Base-by-base conservation (phyloP, 2,888 invertebrate genomes). In the Agonopterix subpropinquella region DNA sequence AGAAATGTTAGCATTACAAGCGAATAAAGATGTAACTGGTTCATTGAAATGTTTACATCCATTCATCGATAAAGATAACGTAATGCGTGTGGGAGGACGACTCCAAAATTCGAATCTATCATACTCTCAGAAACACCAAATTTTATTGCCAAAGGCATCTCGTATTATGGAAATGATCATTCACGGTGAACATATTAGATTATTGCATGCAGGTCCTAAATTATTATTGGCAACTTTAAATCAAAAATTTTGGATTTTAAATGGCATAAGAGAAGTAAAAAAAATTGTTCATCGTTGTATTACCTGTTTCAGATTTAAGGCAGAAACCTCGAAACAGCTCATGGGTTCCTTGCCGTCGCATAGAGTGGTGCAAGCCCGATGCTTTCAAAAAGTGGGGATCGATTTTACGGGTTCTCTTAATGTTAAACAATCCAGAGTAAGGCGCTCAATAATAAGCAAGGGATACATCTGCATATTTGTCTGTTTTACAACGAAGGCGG, bases 191-290 rank as follows among this genome's bases (percentile, higher is more conserved):
- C 55, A 55, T 43, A n/a, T 53, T 11, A 51, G 15, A 15, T 11
- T 43, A 1, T 36, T 56, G 4, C 56, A 56, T 15, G 51, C 54
- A 15, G 54, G 52, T 1, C 54, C 47, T 4, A 53, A 44, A n/a
- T 15, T 54, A 8, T 11, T 49, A 1, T 18, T 57, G 4, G 13
- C 50, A 9, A 43, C n/a, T 11, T 11, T 57, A 36, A 51, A 46
- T 35, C 53, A 54, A 47, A 46, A 15, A 48, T 58, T 39, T 53
- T 57, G 58, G 54, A 46, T 59, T 10, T 9, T 55, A 11, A 48
- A 55, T 47, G 56, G 56, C n/a, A 39, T 54, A 11, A 48, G 50
- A 46, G n/a, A 49, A 43, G 44, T 61, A 4, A 61, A 59, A 49
- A 58, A 55, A 9, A 4, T 58, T 11, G 47, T 47, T 11, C 47